A percentile compares a stretch with the other conserved stretches of the same genome.
Conservation (phyloP, 2,797 vertebrate species). For the Choloepus didactylus region DNA sequence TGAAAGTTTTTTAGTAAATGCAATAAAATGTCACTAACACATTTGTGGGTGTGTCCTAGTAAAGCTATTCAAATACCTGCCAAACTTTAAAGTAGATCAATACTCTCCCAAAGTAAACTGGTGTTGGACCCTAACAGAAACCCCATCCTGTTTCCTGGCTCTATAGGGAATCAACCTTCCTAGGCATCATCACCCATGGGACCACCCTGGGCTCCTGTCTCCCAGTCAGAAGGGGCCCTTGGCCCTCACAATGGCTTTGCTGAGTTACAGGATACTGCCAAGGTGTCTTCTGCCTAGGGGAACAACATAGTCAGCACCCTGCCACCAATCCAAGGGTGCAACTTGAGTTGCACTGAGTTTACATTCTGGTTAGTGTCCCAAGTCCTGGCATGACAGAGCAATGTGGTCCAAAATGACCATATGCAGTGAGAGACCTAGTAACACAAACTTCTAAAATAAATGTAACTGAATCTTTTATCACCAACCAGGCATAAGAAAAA, state of each 20-base stretch:
- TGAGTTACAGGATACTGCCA: background rate
- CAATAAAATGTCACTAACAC: conserved; percentile 30
- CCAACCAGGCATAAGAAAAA: background rate
- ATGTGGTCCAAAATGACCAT: conserved; percentile 15
- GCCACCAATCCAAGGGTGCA: background rate
- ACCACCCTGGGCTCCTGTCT: background rate
- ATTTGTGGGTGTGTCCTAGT: conserved; percentile 16
- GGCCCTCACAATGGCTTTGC: background rate
- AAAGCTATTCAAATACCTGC: conserved; percentile 29
- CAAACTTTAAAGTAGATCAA: background rate
- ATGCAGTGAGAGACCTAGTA: conserved; percentile 30
- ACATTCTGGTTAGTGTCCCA: background rate
- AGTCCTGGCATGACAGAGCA: conserved; percentile 11
- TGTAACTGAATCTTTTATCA: conserved; percentile 27
- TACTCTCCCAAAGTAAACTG: conserved; percentile 32
- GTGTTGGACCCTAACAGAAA: background rate
- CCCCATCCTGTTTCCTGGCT: background rate
- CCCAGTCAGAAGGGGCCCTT: background rate
- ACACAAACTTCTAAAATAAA: conserved; percentile 14
- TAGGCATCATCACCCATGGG: background rate
- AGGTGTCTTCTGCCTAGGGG: background rate
- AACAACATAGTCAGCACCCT: background rate
- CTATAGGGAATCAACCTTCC: background rate
- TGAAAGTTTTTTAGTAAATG: conserved; percentile 23
- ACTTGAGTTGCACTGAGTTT: background rate